Percentiles rank a stretch among this genome's conserved stretches.
phyloP scores from a whole-genome alignment of 2,113 vertebrate species.

The Eolophus roseicapilla region DNA sequence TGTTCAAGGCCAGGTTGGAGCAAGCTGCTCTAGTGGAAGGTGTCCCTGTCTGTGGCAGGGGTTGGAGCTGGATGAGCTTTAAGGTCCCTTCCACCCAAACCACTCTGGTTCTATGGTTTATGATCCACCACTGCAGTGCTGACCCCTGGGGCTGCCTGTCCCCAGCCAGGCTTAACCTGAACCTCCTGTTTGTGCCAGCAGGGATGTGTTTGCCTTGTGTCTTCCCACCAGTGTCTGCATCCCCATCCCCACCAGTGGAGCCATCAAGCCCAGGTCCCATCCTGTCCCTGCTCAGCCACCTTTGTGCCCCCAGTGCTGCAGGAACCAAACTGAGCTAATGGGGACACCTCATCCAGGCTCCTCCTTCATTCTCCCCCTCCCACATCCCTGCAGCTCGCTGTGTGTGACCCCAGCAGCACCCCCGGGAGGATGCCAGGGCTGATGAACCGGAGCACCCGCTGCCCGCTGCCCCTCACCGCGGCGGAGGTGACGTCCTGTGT shows the following conservation, averaged over 20 bases:
- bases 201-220: background rate
- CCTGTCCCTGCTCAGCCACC: background rate
- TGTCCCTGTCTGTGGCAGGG: background rate
- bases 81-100: background rate
- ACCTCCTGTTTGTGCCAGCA: rapidly evolving
- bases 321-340: background rate
- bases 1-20: background rate
- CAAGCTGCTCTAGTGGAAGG: background rate
- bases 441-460: conserved; percentile 80
- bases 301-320: background rate
- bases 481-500: conserved; percentile 91
- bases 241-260: background rate
- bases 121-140: too few relatives aligned
- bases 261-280: rapidly evolving
- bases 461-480: conserved; percentile 81
- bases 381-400: background rate
- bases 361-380: background rate
- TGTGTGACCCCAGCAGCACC: background rate
- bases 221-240: background rate
- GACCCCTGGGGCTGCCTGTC: background rate
- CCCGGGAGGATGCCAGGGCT: conserved; percentile 86
- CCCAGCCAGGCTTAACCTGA: background rate
- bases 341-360: background rate
- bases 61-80: background rate
- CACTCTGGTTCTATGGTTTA: background rate